Evolutionary conservation across 2,113 vertebrate species (phyloP).

Genomic region (Numenius arquata): DNA sequence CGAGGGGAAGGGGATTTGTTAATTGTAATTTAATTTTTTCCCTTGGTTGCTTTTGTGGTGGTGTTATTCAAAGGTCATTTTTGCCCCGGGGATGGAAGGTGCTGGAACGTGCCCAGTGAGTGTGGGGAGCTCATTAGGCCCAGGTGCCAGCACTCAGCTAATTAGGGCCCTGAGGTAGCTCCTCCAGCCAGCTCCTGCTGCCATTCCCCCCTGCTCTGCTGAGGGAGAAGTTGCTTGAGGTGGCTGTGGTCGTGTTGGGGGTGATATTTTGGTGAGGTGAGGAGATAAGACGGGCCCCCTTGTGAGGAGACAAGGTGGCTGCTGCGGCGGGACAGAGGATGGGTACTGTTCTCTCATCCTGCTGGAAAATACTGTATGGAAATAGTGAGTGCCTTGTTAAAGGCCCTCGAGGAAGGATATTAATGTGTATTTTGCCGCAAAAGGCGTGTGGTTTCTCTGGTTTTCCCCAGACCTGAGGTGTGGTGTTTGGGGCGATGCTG

Average conservation of each 20-base stretch:
- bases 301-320: background rate
- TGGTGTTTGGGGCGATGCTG: background rate
- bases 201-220: rapidly evolving
- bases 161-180: background rate
- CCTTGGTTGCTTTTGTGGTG: background rate
- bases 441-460: rapidly evolving
- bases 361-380: too few relatives aligned
- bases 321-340: rapidly evolving
- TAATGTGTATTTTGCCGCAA: background rate
- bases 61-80: background rate
- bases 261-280: rapidly evolving
- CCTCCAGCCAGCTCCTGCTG: too few relatives aligned
- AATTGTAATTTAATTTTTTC: background rate
- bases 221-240: background rate
- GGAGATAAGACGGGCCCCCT: rapidly evolving
- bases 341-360: rapidly evolving
- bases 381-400: rapidly evolving
- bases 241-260: rapidly evolving
- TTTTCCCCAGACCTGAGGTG: background rate
- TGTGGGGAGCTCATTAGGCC: background rate
- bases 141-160: background rate
- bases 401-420: background rate
- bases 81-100: background rate
- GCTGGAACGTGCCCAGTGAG: background rate
- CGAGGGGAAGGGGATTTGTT: rapidly evolving